phyloP scores from a whole-genome alignment of 2,888 invertebrate genomes.

The Drosophila affinis region DNA sequence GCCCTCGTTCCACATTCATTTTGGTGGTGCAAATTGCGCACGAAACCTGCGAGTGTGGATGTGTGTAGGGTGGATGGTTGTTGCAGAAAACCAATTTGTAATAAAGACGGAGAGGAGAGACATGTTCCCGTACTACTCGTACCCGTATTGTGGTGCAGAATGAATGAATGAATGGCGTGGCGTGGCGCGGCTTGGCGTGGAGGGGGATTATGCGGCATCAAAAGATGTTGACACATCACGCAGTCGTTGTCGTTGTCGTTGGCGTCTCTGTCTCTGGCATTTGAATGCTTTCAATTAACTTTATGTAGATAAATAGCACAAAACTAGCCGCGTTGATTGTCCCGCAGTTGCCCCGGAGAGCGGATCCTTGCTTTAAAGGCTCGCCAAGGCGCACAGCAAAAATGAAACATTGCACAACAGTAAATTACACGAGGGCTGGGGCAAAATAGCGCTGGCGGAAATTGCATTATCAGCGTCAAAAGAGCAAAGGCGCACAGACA shows the following conservation, averaged over 20 bases:
- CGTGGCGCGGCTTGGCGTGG: slow-evolving; percentile 3
- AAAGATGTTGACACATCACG: slow-evolving; percentile 81
- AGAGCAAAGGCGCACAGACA: slow-evolving; percentile 45
- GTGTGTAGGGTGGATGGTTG: slow-evolving; percentile 35
- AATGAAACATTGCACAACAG: slow-evolving; percentile 79
- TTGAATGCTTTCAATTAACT: slow-evolving; percentile 76
- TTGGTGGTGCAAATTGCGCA: slow-evolving; percentile 71
- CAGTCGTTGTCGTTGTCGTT: slow-evolving; percentile 33
- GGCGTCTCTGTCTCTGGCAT: slow-evolving; percentile 33
- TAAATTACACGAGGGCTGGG: slow-evolving; percentile 56
- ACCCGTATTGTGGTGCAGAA: not conserved
- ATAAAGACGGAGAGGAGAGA: slow-evolving; percentile 67
- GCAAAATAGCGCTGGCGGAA: slow-evolving; percentile 64
- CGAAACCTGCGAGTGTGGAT: slow-evolving; percentile 65
- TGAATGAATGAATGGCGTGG: not conserved
- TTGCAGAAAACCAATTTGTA: slow-evolving; percentile 78
- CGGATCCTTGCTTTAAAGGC: slow-evolving; percentile 34
- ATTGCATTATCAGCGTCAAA: slow-evolving; percentile 82
- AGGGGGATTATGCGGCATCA: slow-evolving; percentile 55
- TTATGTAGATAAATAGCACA: slow-evolving; percentile 60
- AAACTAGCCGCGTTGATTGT: slow-evolving; percentile 56
- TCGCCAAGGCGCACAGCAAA: slow-evolving; percentile 40
- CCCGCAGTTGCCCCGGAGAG: slow-evolving; percentile 25
- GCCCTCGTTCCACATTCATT: slow-evolving; percentile 45
- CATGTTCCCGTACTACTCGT: slow-evolving; percentile 14